Base-by-base conservation (phyloP, 1,140 invertebrate genomes). In the Trypoxylus dichotomus region DNA sequence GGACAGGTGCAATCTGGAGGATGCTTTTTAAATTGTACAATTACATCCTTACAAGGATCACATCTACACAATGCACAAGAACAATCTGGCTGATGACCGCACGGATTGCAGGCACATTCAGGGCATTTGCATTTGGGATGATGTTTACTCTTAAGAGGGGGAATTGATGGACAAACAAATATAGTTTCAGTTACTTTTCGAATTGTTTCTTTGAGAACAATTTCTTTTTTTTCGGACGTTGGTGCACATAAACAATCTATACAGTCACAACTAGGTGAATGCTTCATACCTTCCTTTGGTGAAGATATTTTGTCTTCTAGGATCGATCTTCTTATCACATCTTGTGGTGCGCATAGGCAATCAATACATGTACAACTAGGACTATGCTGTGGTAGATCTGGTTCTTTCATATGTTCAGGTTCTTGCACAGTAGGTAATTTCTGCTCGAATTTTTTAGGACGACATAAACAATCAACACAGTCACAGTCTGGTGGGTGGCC, bases 261-360 rank as follows among this genome's bases (percentile, higher is more conserved):
- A 58, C 81, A 82, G 71, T 79, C 79, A 24, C 81, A 82, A 60
- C 42, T 72, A 27, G 76, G 68, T 11, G 78, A 42, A 41, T 82
- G 81, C 27, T 21, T 37, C 32, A 13, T 11, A 25, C 24, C 25
- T 29, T 68, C 3, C 1, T 1, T 3, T 11, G 72, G 60, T 3
- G 47, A 11, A 15, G 11, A 2, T 21, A 21, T 54, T 7, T 27
- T 74, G 13, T 54, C 11, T n/a, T 54, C 47, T 15, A 5, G 15
- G 19, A 15, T 1, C 21, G 29, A 29, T 21, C 37, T 74, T 7
- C 19, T n/a, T 21, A 29, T 7, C 3, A n/a, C 21, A 37, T 2
- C 72, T 41, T 29, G 3, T n/a, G 78, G 75, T 8, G 43, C 19
- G 24, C 74, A 79, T n/a, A 47, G 13, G 27, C 78, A 79, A 37